These are phyloP conservation scores for Charanyca ferruginea DNA, from an alignment of 2,888 invertebrate genomes.

Conservation along the genomic window DNA sequence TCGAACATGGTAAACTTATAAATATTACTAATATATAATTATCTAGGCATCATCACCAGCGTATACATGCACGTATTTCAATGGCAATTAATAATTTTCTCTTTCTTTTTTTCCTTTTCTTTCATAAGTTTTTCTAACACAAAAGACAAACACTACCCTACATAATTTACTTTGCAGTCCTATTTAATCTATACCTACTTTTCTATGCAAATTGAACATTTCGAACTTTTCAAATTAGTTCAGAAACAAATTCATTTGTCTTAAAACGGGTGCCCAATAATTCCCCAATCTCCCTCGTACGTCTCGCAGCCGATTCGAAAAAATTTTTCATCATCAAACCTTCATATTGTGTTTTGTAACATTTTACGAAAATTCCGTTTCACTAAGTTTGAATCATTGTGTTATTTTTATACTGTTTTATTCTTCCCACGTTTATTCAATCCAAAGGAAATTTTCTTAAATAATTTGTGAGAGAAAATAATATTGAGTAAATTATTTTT, in stretches of 20 bases:
- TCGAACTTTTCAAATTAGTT: constrained; percentile 29
- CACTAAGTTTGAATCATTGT: constrained; percentile 9
- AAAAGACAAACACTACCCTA: not conserved
- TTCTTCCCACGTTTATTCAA: not conserved
- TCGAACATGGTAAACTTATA: no score
- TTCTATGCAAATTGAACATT: constrained; percentile 16
- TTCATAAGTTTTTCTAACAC: not conserved
- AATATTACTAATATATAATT: no score
- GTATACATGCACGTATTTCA: no score
- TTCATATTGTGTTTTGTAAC: constrained; percentile 21
- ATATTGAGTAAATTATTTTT: not conserved
- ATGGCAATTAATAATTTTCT: no score
- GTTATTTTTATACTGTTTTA: not conserved
- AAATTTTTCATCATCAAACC: constrained; percentile 34
- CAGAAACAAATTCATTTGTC: constrained; percentile 36
- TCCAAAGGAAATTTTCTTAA: not conserved
- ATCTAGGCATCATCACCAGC: no score
- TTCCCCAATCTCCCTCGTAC: constrained; percentile 36
- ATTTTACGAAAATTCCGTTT: constrained; percentile 15
- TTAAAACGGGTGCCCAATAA: constrained; percentile 27
- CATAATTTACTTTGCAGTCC: not conserved
- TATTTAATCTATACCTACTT: not conserved
- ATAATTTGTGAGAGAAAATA: not conserved
- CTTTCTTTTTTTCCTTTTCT: no score
- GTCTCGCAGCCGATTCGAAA: constrained; percentile 25